Evolutionary conservation across 2,113 vertebrate genomes (phyloP).

Genomic region (Marmota flaviventris): DNA sequence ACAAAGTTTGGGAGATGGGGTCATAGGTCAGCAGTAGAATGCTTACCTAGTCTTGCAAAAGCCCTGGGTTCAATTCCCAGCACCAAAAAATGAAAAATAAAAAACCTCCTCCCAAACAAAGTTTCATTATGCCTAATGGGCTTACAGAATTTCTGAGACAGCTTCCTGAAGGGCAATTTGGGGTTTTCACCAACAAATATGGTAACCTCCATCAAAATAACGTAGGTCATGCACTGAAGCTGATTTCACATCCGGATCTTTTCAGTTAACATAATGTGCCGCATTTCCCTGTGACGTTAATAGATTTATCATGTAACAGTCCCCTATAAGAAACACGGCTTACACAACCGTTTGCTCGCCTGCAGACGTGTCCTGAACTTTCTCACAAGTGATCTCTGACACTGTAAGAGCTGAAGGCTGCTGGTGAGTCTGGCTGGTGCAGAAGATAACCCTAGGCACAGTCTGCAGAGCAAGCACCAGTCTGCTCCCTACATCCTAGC

Average conservation of each 20-base stretch:
- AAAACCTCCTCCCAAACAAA: too few relatives aligned
- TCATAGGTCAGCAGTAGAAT: too few relatives aligned
- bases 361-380: neutral
- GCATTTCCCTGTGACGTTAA: neutral
- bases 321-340: neutral
- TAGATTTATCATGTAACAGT: neutral
- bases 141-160: neutral
- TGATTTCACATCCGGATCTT: neutral
- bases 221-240: accelerated
- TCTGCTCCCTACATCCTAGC: neutral
- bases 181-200: too few relatives aligned
- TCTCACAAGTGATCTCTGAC: neutral
- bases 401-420: neutral
- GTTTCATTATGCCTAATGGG: neutral
- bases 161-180: neutral
- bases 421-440: neutral
- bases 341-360: neutral
- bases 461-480: neutral
- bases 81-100: neutral
- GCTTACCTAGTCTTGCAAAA: neutral
- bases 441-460: neutral
- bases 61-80: neutral
- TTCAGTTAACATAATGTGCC: neutral
- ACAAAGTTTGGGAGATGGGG: neutral
- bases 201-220: accelerated